Evolutionary conservation across 2,113 vertebrate genomes (phyloP), one percentile per base, ranked within the genome.

Genomic region (Podarcis muralis): DNA sequence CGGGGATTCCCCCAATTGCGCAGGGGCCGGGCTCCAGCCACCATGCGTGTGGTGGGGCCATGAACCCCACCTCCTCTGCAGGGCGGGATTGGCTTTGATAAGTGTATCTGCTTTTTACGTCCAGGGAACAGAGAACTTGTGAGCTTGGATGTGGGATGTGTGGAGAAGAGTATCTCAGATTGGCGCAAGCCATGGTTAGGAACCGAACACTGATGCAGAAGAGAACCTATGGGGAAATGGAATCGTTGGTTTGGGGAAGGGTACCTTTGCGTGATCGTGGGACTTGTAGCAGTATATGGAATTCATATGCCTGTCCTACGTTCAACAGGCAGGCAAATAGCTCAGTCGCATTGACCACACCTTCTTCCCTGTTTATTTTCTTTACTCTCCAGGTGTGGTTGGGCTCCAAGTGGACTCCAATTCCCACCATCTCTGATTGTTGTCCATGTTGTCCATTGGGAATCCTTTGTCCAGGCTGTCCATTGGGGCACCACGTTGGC

Each of bases 301-400:
- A 62, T 80, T 80, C 16, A 35, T 13, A 12, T 1, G 3, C 1
- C 7, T 7, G 6, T 57, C 32, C 4, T 69, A 16, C 4, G 25
- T n/a, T 37, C n/a, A 27, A 27, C 7, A 59, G 68, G 43, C 40
- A 20, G 43, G n/a, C 66, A 30, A 18, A 16, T 16, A 11, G 40
- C 40, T 32, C 27, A 20, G 15, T 35, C 53, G 16, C 81, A 90
- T 12, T 11, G 57, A 85, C 66, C 83, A 84, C 92, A 87, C 25
- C 87, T 57, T 13, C 88, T 83, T 84, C 75, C 82, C 66, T 92
- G 30, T 85, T 30, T 90, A 40, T 78, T 27, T 76, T 9, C 40
- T 81, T 75, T 25, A 16, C 18, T 18, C 59, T 62, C 59, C 59
- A 62, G 59, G 15, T 62, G 59, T 62, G 1, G 59, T 62, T 62